Conservation (phyloP, 2,113 vertebrate genomes). For the Siniperca chuatsi region DNA sequence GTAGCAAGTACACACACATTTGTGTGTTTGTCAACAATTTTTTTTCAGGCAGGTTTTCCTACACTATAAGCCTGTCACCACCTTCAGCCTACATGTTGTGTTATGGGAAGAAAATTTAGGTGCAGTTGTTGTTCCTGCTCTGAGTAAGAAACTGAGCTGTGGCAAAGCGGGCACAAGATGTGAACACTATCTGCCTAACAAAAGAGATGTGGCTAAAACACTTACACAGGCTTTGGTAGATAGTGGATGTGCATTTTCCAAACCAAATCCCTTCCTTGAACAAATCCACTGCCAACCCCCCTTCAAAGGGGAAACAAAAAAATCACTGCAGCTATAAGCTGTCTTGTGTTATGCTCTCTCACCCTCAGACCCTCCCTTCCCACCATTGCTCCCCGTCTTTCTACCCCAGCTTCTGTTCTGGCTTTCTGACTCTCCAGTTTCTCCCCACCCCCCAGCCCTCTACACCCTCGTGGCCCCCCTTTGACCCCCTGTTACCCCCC, state of each 20-base stretch:
- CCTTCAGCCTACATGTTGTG: neutral
- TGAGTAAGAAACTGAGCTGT: neutral
- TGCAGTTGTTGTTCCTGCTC: slow-evolving; percentile 3
- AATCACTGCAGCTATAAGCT: slow-evolving; percentile 38
- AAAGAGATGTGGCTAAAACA: slow-evolving; percentile 11
- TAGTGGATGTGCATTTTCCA: slow-evolving; percentile 47
- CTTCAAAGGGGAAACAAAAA: slow-evolving; percentile 29
- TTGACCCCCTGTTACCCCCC: slow-evolving; percentile 71
- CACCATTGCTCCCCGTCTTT: slow-evolving; percentile 25
- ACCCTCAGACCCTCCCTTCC: slow-evolving; percentile 44
- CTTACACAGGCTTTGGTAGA: slow-evolving; percentile 47
- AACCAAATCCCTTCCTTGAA: slow-evolving; percentile 63
- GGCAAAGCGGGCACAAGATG: neutral
- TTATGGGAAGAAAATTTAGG: neutral
- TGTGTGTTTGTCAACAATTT: neutral
- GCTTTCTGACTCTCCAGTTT: slow-evolving; percentile 79
- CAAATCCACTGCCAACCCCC: slow-evolving; percentile 52
- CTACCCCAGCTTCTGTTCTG: slow-evolving; percentile 65
- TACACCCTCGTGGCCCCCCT: slow-evolving; percentile 60
- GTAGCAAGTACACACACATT: neutral
- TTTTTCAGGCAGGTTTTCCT: neutral
- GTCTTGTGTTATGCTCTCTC: slow-evolving; percentile 58
- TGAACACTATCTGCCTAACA: neutral
- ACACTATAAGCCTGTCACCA: neutral
- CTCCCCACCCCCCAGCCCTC: slow-evolving; percentile 28